Evolutionary conservation across 2,113 vertebrate genomes (phyloP), one percentile per base, ranked within the genome.

Genomic region (Centropristis striata): DNA sequence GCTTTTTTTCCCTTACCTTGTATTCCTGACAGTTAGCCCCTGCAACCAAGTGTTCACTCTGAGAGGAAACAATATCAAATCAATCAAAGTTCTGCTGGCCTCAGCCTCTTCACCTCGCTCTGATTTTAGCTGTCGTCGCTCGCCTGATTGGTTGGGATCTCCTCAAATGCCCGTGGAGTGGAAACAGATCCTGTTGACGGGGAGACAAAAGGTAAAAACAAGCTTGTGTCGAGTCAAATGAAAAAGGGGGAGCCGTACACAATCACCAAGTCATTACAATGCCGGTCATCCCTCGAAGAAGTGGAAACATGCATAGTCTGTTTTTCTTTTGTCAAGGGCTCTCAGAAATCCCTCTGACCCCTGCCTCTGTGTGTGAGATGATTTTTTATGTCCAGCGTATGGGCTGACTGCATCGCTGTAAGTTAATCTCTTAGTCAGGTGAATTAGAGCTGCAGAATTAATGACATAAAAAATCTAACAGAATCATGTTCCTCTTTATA

Each of bases 61-160:
- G 32, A 78, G 47, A 82, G 5, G 67, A 71, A 90, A 86, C 77
- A 47, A 50, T 81, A 85, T 76, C 42, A 82, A 85, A 88, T 85
- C 83, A 72, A 70, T 86, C 66, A 85, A 71, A 54, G 55, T 64
- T 69, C 16, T 61, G 55, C 73, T 63, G 27, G 68, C 55, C 47
- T 72, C 71, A 27, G 75, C 57, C 77, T 85, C 44, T 58, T 64
- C 75, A 66, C 71, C 65, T 47, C 5, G 3, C 8, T 23, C 66
- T 47, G 71, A 63, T 84, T 72, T 44, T 25, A 58, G 72, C 71
- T 58, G 83, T 86, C 58, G 46, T 54, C 39, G 15, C 4, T 55
- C 57, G n/a, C 18, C 47, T 78, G 71, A 83, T 80, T 83, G 65
- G 63, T 20, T 15, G 41, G 21, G 51, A 67, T 75, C 49, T 44